Evolutionary conservation across 2,797 vertebrate species (phyloP), one percentile per base, ranked within the genome.

Genomic region (Falco columbarius): DNA sequence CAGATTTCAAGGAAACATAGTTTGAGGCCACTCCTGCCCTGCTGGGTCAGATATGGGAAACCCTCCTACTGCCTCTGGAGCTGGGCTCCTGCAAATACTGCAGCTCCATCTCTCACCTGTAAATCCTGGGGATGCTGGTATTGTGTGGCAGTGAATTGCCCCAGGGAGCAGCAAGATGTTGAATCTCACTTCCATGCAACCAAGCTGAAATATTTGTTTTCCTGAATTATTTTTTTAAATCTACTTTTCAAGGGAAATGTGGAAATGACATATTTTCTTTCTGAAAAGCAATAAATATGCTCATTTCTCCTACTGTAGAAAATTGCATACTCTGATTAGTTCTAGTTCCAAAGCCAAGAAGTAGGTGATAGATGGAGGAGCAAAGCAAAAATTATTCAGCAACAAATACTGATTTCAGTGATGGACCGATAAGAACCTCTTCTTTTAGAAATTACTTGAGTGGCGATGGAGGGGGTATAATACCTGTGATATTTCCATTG

Each of bases 241-340:
- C 73, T 70, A 1, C 4, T 74, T 88, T 55, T 44, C 6, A 36
- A 44, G 5, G 4, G 6, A 90, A 80, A 13, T 34, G 1, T 66
- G 23, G 18, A 87, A 87, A 85, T 19, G 1, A 12, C 9, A 20
- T 8, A 0, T 83, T 67, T 91, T 54, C 11, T 58, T 79, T 87
- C 38, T 32, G 36, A 89, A 81, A 15, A 59, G 3, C 40, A 77
- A 6, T 16, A 71, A 77, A 54, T 46, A n/a, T 5, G 6, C n/a
- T 19, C 2, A 26, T 26, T 80, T 87, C 80, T 76, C 34, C n/a
- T 44, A 4, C 20, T 32, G 6, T 23, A 68, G 22, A 74, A 92
- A 81, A 47, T 4, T 55, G 1, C 14, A 9, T 52, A 14, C 0
- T 0, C 4, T 32, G 27, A 49, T 67, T 77, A 68, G 34, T 51